A percentile compares a stretch with the other conserved stretches of the same genome.
phyloP scores from a whole-genome alignment of 2,113 vertebrate species.

The Leucosticte australis region DNA sequence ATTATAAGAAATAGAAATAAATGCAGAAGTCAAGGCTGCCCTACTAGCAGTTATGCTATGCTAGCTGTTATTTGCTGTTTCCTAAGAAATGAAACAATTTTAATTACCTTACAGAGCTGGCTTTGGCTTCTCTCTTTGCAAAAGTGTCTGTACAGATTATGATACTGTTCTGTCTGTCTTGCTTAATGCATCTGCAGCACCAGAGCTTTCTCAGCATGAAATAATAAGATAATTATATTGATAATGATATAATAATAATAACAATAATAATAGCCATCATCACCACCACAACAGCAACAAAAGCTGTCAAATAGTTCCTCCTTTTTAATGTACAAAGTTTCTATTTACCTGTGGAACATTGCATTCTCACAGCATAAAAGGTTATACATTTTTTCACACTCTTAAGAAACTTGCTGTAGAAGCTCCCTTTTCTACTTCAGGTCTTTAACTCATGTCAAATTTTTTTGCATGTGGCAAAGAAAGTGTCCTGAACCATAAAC shows the following conservation, averaged over 20 bases:
- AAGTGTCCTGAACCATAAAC: not conserved
- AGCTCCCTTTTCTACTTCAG: not conserved
- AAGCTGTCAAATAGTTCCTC: not conserved
- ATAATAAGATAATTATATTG: not conserved
- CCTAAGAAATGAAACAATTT: not conserved
- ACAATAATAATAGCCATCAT: not conserved
- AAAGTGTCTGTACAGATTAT: not conserved
- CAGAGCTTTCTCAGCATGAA: not conserved
- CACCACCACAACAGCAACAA: not conserved
- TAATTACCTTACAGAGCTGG: not conserved
- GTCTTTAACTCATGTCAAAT: not conserved
- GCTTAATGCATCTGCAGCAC: not conserved
- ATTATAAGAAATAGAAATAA: not conserved
- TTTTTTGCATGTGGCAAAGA: not conserved
- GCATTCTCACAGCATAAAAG: not conserved
- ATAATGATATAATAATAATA: not conserved
- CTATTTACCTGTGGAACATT: not conserved
- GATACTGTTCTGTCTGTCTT: not conserved
- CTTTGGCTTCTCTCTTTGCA: not conserved
- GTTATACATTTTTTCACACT: not conserved
- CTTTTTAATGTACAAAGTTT: not conserved
- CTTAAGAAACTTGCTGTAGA: not conserved
- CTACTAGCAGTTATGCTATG: not conserved
- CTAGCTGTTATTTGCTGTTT: not conserved
- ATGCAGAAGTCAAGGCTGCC: not conserved